Evolutionary conservation across 2,113 vertebrate species (phyloP).

Genomic region (Vanacampus margaritifer): DNA sequence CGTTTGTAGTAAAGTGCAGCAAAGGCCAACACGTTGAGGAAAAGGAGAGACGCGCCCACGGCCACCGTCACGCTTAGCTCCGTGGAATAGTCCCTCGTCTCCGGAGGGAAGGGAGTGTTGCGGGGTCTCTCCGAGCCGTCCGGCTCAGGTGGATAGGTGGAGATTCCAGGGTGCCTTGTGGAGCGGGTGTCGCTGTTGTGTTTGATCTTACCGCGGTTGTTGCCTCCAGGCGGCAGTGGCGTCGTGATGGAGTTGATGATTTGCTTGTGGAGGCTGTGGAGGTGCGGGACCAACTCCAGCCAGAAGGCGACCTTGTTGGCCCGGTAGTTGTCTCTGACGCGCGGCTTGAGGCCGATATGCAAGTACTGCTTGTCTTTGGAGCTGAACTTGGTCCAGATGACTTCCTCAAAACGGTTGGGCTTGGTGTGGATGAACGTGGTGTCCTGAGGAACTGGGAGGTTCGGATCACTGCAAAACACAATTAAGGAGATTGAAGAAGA

Average conservation of each 20-base stretch:
- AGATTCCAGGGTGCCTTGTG: conserved; percentile 68
- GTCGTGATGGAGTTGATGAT: conserved; percentile 83
- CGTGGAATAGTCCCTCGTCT: conserved; percentile 94
- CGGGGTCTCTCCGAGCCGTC: conserved; percentile 81
- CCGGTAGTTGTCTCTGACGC: conserved; percentile 96
- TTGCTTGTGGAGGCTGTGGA: conserved; percentile 88
- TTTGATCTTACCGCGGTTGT: conserved; percentile 73
- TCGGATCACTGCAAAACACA: conserved; percentile 82
- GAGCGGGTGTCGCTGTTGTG: conserved; percentile 33
- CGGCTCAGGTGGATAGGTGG: conserved; percentile 83
- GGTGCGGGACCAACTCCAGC: conserved; percentile 95
- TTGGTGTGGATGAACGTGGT: conserved; percentile 99
- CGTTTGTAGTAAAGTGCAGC: conserved; percentile 98
- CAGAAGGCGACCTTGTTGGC: conserved; percentile 99
- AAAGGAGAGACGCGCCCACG: conserved; percentile 92
- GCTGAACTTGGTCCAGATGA: conserved; percentile 97
- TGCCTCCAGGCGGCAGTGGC: conserved; percentile 82
- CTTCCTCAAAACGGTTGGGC: conserved; percentile 97
- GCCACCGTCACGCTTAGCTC: conserved; percentile 97
- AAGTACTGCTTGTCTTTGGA: conserved; percentile 98
- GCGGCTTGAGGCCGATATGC: conserved; percentile 97
- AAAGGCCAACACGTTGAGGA: conserved; percentile 95
- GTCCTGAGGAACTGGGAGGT: conserved; percentile 95
- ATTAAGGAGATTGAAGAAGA: neutral
- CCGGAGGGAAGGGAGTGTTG: conserved; percentile 83